Base-by-base conservation (phyloP, 2,888 invertebrate species). In the Diaprepes abbreviatus region DNA sequence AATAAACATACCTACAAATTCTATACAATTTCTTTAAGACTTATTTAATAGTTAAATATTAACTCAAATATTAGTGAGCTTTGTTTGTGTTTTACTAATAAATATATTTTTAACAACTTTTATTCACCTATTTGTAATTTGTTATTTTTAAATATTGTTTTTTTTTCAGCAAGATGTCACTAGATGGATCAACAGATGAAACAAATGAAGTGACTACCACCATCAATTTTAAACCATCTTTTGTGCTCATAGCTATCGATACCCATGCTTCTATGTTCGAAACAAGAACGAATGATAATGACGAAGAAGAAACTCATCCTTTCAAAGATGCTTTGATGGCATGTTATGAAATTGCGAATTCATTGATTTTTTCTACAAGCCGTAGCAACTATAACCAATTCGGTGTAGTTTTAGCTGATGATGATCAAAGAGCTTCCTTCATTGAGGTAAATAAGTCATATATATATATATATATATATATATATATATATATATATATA, bases 171-270 rank as follows among this genome's bases (percentile, higher is more conserved):
- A 45, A 45, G 28, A 64, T 64, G 54, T 28, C 40, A 1, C 31
- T 36, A 4, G 28, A 21, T n/a, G 60, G 54, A 60, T 7, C n/a
- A n/a, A 19, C 24, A 12, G 59, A 67, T 3, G 55, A 68, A 12
- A 55, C 66, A 24, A 69, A 72, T 43, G 63, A 65, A 19, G 69
- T 62, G 14, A 68, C 68, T 6, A 63, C 70, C 35, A 67, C 67
- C 31, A 66, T 70, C 21, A 73, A 70, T 6, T 77, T 74, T 64
- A 77, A 78, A 66, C 77, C 77, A 10, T 74, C 79, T 0, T 81
- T 76, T 67, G 77, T 81, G 6, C 59, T 81, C n/a, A 74, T 82
- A 21, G 79, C 77, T 3, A 77, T 82, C 5, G 81, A 82, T 66
- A 78, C 79, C 0, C 76, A 79, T 60, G 68, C 77, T 7, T 68